Conservation (phyloP, 2,888 invertebrate genomes). For the Harpagoxenus sublaevis region DNA sequence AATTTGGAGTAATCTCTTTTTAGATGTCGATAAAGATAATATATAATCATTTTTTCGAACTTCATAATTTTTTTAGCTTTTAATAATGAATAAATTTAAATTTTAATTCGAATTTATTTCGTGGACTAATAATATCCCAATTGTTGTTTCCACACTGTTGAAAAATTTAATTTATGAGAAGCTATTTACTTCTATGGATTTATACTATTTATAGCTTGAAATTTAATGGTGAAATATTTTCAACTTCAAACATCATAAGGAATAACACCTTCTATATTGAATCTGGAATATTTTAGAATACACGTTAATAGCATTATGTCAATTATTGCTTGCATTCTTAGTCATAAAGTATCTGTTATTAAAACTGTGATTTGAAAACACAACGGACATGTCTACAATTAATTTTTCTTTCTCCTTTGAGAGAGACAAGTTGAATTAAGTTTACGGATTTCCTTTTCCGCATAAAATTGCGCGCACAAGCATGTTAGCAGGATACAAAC, state of each 20-base stretch:
- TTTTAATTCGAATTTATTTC: background rate
- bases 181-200: background rate
- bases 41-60: background rate
- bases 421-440: background rate
- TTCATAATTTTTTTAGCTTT: background rate
- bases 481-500: constrained; percentile 10
- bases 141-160: background rate
- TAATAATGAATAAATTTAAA: background rate
- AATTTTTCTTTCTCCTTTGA: background rate
- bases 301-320: background rate
- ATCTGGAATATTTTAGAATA: background rate
- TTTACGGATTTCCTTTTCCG: constrained; percentile 14
- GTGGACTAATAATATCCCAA: background rate
- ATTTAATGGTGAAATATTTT: background rate
- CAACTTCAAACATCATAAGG: background rate
- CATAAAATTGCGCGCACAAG: background rate
- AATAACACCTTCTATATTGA: background rate
- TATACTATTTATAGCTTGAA: background rate
- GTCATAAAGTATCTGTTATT: background rate
- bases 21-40: background rate
- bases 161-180: background rate
- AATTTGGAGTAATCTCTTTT: background rate
- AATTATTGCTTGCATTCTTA: background rate
- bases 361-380: background rate
- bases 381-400: background rate